Evolutionary conservation across 2,888 invertebrate species (phyloP), one percentile per base, ranked within the genome.

Genomic region (Agrotis exclamationis): DNA sequence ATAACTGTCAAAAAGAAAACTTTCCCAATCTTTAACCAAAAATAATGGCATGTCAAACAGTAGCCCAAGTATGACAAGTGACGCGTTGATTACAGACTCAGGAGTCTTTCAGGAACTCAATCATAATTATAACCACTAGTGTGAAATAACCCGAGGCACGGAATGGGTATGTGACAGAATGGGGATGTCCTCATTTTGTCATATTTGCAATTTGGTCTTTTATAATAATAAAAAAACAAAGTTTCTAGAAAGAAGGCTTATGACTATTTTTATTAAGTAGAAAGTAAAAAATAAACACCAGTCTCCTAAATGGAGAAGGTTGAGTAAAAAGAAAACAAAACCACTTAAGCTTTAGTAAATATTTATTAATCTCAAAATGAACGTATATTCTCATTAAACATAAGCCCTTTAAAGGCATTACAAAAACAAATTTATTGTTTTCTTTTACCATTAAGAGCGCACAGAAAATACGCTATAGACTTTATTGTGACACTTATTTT

Each of bases 51-150:
- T 13, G 33, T 14, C 7, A 80, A 78, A 84, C 85, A 86, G 90
- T 88, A 89, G 89, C 87, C 45, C 59, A 83, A 84, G 82, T 85
- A 85, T 82, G 85, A 87, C 88, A 87, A 79, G 82, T 39, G 39
- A 88, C 83, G 84, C 75, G 82, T 85, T 90, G 88, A 91, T 91
- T 91, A 82, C 79, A 77, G 82, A 89, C 89, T 74, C 75, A 77
- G 86, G 86, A 84, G 80, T 87, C 88, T 83, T 85, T 54, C 65
- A 14, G 22, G 24, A 69, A 51, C n/a, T 39, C 44, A 18, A 16
- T 62, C 18, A 20, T 56, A 48, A 54, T 39, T 28, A 33, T 33
- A 16, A 4, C 7, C 33, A 28, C 3, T 11, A 11, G n/a, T 16
- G 16, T n/a, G 44, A n/a, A 20, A 18, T n/a, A 48, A 20, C 20